Evolutionary conservation across 2,113 vertebrate genomes (phyloP).

Genomic region (Alethe diademata): DNA sequence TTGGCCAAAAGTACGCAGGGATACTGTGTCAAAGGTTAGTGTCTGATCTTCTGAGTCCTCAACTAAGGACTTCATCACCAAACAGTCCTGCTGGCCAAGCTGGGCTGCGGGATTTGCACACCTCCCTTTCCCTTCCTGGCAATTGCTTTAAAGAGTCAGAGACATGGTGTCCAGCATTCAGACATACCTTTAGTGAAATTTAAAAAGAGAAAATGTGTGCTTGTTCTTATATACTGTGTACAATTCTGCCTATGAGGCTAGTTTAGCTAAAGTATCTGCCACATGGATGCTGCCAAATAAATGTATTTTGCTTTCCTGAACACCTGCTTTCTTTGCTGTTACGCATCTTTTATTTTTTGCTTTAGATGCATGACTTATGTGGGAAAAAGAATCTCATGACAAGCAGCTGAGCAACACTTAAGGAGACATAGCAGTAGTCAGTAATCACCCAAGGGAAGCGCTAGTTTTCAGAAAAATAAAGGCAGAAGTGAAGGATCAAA

Average conservation of each 20-base stretch:
- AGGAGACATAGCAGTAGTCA: background rate
- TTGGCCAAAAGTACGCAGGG: background rate
- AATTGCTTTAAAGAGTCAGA: background rate
- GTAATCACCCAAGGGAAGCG: background rate
- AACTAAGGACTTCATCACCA: background rate
- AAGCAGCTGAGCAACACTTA: background rate
- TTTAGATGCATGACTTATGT: background rate
- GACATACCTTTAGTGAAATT: background rate
- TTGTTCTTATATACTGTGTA: background rate
- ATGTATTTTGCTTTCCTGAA: background rate
- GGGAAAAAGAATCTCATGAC: slow-evolving; percentile 29
- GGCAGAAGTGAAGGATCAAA: background rate
- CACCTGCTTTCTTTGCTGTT: slow-evolving; percentile 24
- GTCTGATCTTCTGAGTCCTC: background rate
- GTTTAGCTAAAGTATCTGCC: background rate
- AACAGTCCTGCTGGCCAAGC: background rate
- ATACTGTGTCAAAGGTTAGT: background rate
- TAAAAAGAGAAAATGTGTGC: background rate
- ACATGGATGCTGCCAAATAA: background rate
- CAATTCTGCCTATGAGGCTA: background rate
- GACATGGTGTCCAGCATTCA: background rate
- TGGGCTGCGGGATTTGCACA: no score
- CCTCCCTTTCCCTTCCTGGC: background rate
- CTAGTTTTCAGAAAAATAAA: slow-evolving; percentile 4
- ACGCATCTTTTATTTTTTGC: slow-evolving; percentile 5